Evolutionary conservation across 2,797 vertebrate genomes (phyloP), one percentile per base, ranked within the genome.

Genomic region (Mus minutoides): DNA sequence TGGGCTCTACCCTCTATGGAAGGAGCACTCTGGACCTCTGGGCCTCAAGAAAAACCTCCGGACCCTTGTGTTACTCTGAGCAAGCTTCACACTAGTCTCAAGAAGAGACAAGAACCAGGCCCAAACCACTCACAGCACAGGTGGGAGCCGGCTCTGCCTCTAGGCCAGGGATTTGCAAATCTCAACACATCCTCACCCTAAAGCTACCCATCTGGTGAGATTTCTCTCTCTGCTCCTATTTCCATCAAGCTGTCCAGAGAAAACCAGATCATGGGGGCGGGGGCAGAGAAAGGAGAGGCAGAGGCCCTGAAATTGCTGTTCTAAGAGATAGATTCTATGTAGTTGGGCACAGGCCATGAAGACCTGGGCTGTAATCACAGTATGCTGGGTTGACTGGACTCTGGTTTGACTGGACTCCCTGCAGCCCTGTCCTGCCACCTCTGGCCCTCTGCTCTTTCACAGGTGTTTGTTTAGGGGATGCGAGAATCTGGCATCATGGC

Each of bases 401-500:
- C 64, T n/a, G 80, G 76, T 21, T 29, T 22, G 54, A 17, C 40
- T 6, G 67, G 60, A 49, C 62, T 69, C 78, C 62, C 71, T 60
- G n/a, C 3, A 58, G 40, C 71, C n/a, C 2, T 14, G 31, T 78
- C 40, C 80, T 0, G 26, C 37, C 58, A 21, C 46, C 58, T 71
- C 86, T 4, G 3, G 16, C 7, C 49, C 77, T 69, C 86, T 52
- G 26, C 62, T 83, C 54, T 86, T 85, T 31, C 71, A 49, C n/a
- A 16, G 22, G 43, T 37, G 2, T 91, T 67, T 77, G 58, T 88
- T 94, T 64, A 77, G 62, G 64, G 17, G 37, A 1, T 79, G 2
- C 60, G 60, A 58, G 67, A 83, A 87, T 76, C 79, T 43, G 96
- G 87, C 64, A 92, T 93, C 69, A 54, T 85, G 46, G 62, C 94